phyloP scores from a whole-genome alignment of 1,140 invertebrate genomes.

The Elymnias hypermnestra region DNA sequence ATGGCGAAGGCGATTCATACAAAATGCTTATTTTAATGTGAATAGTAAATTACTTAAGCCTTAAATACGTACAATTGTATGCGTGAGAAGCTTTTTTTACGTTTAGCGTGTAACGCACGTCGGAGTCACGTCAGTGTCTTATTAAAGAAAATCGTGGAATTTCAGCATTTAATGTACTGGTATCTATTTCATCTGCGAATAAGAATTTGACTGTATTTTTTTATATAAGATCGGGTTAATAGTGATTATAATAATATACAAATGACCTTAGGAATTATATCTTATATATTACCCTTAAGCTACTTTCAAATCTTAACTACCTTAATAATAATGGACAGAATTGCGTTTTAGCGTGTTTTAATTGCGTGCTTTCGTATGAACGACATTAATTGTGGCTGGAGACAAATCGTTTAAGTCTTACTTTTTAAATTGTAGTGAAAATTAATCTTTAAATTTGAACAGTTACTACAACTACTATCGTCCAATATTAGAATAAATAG shows the following conservation, averaged over 20 bases:
- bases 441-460: no score
- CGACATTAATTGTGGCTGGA: not conserved
- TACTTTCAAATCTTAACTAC: slow-evolving; percentile 35
- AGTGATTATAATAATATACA: no score
- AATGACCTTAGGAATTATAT: slow-evolving; percentile 17
- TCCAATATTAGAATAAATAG: no score
- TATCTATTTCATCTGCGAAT: no score
- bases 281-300: slow-evolving; percentile 14
- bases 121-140: no score
- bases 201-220: no score
- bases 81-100: slow-evolving; percentile 19
- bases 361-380: slow-evolving; percentile 37
- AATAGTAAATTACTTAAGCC: slow-evolving; percentile 17
- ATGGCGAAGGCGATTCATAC: slow-evolving; percentile 31
- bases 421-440: not conserved
- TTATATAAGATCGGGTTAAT: no score
- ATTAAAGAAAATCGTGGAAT: slow-evolving; percentile 5
- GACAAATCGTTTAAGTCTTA: not conserved
- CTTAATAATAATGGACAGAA: slow-evolving; percentile 71
- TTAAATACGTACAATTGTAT: slow-evolving; percentile 9
- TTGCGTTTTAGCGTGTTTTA: slow-evolving; percentile 67
- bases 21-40: slow-evolving; percentile 21
- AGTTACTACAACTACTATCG: no score
- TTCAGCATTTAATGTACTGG: no score
- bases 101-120: slow-evolving; percentile 3